Evolutionary conservation across 2,113 vertebrate species (phyloP), one percentile per base, ranked within the genome.

Genomic region (Mola mola): DNA sequence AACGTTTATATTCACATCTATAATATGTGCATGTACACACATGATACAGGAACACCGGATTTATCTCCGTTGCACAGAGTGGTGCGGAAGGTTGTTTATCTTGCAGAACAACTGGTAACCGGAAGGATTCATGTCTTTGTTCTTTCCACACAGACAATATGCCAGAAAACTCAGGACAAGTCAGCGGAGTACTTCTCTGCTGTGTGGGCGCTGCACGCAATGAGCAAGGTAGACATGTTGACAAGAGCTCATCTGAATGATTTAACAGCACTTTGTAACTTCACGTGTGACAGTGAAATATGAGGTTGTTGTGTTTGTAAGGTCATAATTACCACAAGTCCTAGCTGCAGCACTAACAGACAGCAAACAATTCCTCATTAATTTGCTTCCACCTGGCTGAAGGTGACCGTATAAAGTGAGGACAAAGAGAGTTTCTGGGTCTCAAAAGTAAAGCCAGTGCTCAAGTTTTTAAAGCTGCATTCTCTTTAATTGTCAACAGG

Each of bases 181-280:
- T 87, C 82, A 0, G 82, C 92, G 0, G 91, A 90, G 0, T 95
- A 93, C 15, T 92, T 88, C 64, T 92, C 93, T 13, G 93, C 95
- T n/a, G 88, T 87, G 16, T 92, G 89, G 2, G 93, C 97, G 0
- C 79, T 99, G 62, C 92, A 96, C 8, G 94, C 95, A 79, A 95
- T 98, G 81, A 98, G 95, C 87, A 98, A 96, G 95, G 97, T 98
- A 87, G 56, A 20, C n/a, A 33, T 22, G 11, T 12, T 13, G n/a
- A 42, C 20, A 28, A 21, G 1, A 20, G 26, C 38, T 48, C 8
- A 12, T 6, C 15, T 4, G 5, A 2, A 19, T 38, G 6, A 2
- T n/a, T n/a, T 34, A 10, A 42, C 22, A 31, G 5, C 17, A 13
- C 24, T 46, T 11, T 21, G 1, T 8, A 19, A 12, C n/a, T 9